Evolutionary conservation across 2,113 vertebrate genomes (phyloP), one percentile per base, ranked within the genome.

Genomic region (Spermophilus dauricus): DNA sequence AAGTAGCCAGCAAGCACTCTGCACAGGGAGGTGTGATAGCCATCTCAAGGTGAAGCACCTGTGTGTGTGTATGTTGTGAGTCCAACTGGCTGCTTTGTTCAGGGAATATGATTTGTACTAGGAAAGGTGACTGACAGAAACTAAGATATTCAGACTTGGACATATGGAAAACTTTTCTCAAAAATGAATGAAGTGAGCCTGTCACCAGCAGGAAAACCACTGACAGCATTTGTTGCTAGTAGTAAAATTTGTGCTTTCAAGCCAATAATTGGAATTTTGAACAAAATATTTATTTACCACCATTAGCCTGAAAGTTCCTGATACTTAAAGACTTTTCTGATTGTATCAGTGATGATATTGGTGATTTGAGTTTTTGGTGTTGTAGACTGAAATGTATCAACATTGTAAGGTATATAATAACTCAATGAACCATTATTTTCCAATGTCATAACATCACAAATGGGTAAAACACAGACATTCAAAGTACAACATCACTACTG

Each of bases 261-360:
- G 39, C 30, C 75, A 72, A 83, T 86, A 77, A 86, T 51, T 83
- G 32, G 6, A 73, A 80, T 67, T 89, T 84, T 32, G 17, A 51
- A 51, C 48, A 83, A 96, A 94, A 81, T 53, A 24, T 58, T 5
- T 45, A 58, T 93, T 51, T 11, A 67, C 32, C 77, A 70, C 39
- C n/a, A 30, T 53, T 13, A 73, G 3, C 24, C 84, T 82, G 53
- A 77, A 14, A 12, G 22, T 72, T 92, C 12, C n/a, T 48, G 63
- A 73, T 28, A 83, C 61, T 86, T 87, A 92, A 89, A 96, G 81
- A 65, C 4, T 61, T 86, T 92, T 73, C 13, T 83, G n/a, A 48
- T 89, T 42, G 67, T 22, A 94, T 86, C 13, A 84, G n/a, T 75
- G 42, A 34, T 53, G 16, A 58, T 78, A 75, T n/a, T 86, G 85